A percentile compares a stretch with the other conserved stretches of the same genome.
Evolutionary conservation across 2,113 vertebrate species (phyloP).

Genomic region (Trichechus manatus): DNA sequence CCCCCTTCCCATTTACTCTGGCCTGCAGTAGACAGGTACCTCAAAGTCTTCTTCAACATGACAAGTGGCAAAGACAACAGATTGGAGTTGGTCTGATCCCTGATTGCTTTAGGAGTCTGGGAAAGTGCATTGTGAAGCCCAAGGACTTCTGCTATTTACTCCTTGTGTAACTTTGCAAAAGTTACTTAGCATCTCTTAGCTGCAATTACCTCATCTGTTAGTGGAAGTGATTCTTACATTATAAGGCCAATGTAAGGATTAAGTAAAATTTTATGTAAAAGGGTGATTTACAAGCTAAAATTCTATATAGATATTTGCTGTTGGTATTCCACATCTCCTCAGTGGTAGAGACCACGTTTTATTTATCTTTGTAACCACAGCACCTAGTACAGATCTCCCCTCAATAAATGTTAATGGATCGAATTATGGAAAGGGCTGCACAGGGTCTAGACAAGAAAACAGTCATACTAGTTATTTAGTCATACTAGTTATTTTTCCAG

Average conservation of each 20-base stretch:
- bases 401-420: not conserved
- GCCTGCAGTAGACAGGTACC: not conserved
- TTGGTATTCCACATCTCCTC: not conserved
- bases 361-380: not conserved
- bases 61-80: not conserved
- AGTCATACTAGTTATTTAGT: not conserved
- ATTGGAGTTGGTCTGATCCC: not conserved
- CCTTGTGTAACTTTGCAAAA: not conserved
- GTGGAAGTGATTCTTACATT: not conserved
- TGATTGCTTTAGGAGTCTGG: not conserved
- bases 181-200: not conserved
- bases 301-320: not conserved
- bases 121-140: not conserved
- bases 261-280: not conserved
- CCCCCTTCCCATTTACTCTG: not conserved
- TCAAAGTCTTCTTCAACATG: conserved; percentile 14
- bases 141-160: not conserved
- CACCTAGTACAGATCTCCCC: not conserved
- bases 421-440: not conserved
- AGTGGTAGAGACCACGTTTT: not conserved
- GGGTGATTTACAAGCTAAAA: not conserved
- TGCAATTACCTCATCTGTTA: not conserved
- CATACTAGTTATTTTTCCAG: not conserved
- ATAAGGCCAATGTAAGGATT: not conserved
- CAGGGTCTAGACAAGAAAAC: not conserved